Evolutionary conservation across 2,888 invertebrate species (phyloP).

Genomic region (Pseudoips prasinana): DNA sequence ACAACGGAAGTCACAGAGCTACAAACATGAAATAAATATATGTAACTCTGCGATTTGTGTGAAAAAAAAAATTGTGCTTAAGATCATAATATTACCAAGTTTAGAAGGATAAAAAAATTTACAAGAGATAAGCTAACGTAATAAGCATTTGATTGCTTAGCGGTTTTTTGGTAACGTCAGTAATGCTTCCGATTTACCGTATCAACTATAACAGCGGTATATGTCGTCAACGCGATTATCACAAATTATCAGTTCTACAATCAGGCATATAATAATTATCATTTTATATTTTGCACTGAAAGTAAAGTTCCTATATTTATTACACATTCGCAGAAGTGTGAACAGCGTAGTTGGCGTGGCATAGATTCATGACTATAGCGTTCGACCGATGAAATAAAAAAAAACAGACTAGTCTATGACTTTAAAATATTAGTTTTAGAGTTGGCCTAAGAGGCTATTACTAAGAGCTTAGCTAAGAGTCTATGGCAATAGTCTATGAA

Average conservation of each 20-base stretch:
- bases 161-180: conserved; percentile 55
- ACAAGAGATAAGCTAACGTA: conserved; percentile 13
- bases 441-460: too few species aligned
- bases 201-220: conserved; percentile 40
- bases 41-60: conserved; percentile 38
- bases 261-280: conserved; percentile 27
- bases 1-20: conserved; percentile 43
- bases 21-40: conserved; percentile 23
- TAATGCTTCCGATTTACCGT: conserved; percentile 57
- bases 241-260: conserved; percentile 25
- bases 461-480: too few species aligned
- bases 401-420: too few species aligned
- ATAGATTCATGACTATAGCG: too few species aligned
- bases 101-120: conserved; percentile 49
- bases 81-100: conserved; percentile 59
- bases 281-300: conserved; percentile 65
- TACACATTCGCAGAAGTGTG: conserved; percentile 50
- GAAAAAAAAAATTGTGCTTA: conserved; percentile 63
- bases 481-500: too few species aligned
- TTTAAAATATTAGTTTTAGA: too few species aligned
- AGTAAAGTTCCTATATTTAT: conserved; percentile 78
- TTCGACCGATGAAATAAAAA: too few species aligned
- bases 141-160: conserved; percentile 58
- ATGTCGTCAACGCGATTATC: conserved; percentile 33
- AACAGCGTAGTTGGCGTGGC: too few species aligned